phyloP scores from a whole-genome alignment of 2,888 invertebrate genomes.

The Mythimna ferrago region DNA sequence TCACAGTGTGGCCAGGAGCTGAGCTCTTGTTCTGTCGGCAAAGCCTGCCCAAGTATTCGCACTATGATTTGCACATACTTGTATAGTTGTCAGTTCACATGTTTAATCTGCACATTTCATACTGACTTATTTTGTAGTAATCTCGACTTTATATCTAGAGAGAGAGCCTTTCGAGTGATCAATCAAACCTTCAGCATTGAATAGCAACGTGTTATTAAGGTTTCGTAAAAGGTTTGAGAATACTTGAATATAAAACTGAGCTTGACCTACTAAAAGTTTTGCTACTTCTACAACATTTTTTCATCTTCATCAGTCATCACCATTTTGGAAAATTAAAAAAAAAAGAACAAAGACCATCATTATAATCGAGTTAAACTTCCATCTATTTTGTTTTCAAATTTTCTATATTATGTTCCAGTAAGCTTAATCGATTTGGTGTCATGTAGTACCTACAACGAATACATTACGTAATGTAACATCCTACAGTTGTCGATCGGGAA shows the following conservation, averaged over 20 bases:
- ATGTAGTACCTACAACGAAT: constrained; percentile 32
- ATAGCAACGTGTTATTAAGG: constrained; percentile 18
- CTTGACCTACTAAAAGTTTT: constrained; percentile 19
- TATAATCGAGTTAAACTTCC: not conserved
- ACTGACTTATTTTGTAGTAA: not conserved
- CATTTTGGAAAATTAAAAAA: not conserved
- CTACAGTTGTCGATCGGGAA: constrained; percentile 6
- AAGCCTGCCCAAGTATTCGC: constrained; percentile 50
- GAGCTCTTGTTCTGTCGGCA: constrained; percentile 46
- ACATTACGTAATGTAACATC: constrained; percentile 30
- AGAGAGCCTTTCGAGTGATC: constrained; percentile 10
- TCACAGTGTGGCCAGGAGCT: constrained; percentile 44
- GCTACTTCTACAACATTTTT: not conserved
- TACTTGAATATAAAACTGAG: constrained; percentile 33
- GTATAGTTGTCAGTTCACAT: constrained; percentile 27
- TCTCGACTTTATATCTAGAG: not conserved
- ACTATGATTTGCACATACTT: constrained; percentile 23
- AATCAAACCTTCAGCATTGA: constrained; percentile 28
- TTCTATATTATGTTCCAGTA: constrained; percentile 30
- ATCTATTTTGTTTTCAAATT: constrained; percentile 25
- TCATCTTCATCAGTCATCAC: not conserved
- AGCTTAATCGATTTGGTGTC: constrained; percentile 23
- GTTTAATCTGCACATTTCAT: constrained; percentile 18
- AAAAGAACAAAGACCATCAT: not conserved
- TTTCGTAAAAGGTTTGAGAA: constrained; percentile 24